These are phyloP conservation scores for Eclectus roratus DNA, from an alignment of 2,113 vertebrate genomes.

Conservation along the genomic window DNA sequence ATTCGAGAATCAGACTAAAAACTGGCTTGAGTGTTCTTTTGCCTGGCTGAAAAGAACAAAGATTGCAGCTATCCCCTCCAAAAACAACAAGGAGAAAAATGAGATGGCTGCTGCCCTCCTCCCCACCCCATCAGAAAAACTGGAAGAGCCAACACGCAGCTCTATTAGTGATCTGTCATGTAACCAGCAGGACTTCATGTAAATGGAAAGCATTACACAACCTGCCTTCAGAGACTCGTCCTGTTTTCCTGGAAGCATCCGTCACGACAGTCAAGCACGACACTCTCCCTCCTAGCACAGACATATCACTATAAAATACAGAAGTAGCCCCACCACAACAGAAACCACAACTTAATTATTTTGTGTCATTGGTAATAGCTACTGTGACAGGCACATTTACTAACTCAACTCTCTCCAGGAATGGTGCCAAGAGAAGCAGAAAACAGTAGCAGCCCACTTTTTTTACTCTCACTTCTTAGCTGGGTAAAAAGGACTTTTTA, in stretches of 20 bases:
- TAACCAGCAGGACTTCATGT: neutral
- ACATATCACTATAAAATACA: neutral
- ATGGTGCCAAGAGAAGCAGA: neutral
- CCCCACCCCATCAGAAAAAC: neutral
- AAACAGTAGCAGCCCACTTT: neutral
- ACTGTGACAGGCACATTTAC: conserved; percentile 28
- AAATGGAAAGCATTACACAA: neutral
- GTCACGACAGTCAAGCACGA: neutral
- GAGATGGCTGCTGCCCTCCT: neutral
- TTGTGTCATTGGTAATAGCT: conserved; percentile 23
- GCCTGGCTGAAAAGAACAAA: neutral
- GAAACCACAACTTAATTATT: conserved; percentile 57
- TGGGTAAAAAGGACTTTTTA: neutral
- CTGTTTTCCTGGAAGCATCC: neutral
- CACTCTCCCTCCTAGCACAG: neutral
- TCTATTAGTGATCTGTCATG: neutral
- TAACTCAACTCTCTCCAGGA: neutral
- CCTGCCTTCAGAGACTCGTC: neutral
- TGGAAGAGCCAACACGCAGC: neutral
- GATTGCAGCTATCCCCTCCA: neutral
- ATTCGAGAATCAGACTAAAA: neutral
- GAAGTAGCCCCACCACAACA: neutral
- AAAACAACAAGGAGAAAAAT: neutral
- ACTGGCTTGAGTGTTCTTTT: neutral
- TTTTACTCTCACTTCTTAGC: neutral